Evolutionary conservation across 2,888 invertebrate species (phyloP).

Genomic region (Brassicogethes aeneus): DNA sequence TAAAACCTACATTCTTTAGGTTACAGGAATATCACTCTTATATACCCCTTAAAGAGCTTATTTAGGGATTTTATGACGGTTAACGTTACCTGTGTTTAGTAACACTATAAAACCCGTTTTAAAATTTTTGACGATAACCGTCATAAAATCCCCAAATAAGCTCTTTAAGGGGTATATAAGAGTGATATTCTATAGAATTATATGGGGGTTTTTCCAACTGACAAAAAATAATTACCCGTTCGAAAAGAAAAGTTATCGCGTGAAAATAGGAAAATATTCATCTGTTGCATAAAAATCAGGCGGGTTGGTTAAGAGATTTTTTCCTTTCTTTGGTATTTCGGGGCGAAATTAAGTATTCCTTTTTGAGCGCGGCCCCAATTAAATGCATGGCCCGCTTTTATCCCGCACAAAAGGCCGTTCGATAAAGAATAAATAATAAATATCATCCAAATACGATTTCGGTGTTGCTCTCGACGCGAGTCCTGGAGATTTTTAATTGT

Average conservation of each 20-base stretch:
- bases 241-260: not conserved
- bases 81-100: too few species aligned
- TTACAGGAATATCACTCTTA: too few species aligned
- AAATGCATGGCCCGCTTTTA: constrained; percentile 17
- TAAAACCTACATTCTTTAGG: too few species aligned
- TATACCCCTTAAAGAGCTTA: too few species aligned
- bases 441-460: not conserved
- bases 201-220: too few species aligned
- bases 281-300: not conserved
- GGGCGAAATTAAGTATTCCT: constrained; percentile 12
- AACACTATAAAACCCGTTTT: too few species aligned
- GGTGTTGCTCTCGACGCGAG: not conserved
- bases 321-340: too few species aligned
- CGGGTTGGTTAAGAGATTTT: constrained; percentile 4
- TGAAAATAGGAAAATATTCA: not conserved
- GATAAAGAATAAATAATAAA: constrained; percentile 14
- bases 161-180: too few species aligned
- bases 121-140: too few species aligned
- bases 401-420: constrained; percentile 19
- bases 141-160: too few species aligned
- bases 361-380: constrained; percentile 15
- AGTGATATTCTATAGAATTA: too few species aligned
- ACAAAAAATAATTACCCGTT: not conserved
- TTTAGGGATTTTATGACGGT: too few species aligned
- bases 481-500: not conserved